Conservation (phyloP, 2,888 invertebrate genomes). For the Cryptosula pallasiana region DNA sequence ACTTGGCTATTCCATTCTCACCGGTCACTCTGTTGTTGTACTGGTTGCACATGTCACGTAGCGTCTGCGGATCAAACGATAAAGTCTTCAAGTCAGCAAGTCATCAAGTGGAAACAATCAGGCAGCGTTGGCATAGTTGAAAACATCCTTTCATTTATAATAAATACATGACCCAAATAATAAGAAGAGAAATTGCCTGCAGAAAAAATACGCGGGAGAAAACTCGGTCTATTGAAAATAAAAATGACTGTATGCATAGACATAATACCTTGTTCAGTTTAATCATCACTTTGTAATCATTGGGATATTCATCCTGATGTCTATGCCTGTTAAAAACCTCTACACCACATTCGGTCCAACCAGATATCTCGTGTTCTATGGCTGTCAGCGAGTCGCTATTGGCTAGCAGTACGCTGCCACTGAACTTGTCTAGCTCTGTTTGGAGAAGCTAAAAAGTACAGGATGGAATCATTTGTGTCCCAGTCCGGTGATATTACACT, state of each 20-base stretch:
- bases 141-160: no score
- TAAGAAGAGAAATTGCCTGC: no score
- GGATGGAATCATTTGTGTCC: not conserved
- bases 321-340: conserved; percentile 46
- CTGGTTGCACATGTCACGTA: conserved; percentile 36
- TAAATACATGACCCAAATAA: no score
- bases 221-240: no score
- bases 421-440: conserved; percentile 45
- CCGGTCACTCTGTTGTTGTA: conserved; percentile 49
- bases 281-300: conserved; percentile 42
- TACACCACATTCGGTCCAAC: conserved; percentile 48
- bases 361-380: conserved; percentile 42
- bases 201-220: no score
- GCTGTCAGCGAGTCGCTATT: conserved; percentile 41
- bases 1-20: conserved; percentile 50
- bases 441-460: conserved; percentile 34
- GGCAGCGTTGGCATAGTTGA: no score
- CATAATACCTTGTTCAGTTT: conserved; percentile 41
- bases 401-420: conserved; percentile 45
- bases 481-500: not conserved
- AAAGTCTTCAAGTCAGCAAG: no score
- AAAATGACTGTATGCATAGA: no score
- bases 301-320: conserved; percentile 37
- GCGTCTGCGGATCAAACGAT: conserved; percentile 3
- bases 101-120: no score